A percentile compares a stretch with the other conserved stretches of the same genome.
phyloP scores from a whole-genome alignment of 64 coral and sea anemone genomes.

The Trachythela sp. region DNA sequence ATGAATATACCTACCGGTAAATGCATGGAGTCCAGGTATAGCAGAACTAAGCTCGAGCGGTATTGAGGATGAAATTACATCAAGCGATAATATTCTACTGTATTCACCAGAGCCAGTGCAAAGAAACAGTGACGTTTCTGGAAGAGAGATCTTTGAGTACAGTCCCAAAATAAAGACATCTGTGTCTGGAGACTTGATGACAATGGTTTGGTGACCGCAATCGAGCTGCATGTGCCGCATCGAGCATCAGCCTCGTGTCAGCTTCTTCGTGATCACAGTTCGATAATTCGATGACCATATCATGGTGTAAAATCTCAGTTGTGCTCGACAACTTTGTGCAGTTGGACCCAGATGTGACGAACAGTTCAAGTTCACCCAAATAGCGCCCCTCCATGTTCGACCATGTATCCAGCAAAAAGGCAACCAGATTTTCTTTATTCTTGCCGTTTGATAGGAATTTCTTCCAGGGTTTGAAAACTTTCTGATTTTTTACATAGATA shows the following conservation, averaged over 20 bases:
- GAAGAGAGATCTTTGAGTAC: slow-evolving; percentile 1
- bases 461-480: slow-evolving; percentile 13
- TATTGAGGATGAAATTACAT: slow-evolving; percentile 16
- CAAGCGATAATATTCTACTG: slow-evolving; percentile 15
- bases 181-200: slow-evolving; percentile 22
- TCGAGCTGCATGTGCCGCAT: too few species aligned
- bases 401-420: slow-evolving; percentile 16
- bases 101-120: neutral
- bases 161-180: slow-evolving; percentile 3
- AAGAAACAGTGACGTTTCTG: neutral
- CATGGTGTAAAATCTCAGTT: neutral
- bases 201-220: neutral
- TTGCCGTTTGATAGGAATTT: slow-evolving; percentile 23
- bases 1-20: neutral
- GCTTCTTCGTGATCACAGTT: too few species aligned
- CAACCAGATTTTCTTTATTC: slow-evolving; percentile 25
- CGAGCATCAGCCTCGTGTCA: too few species aligned
- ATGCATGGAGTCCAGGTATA: slow-evolving; percentile 25
- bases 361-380: slow-evolving; percentile 8
- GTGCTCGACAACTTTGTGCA: slow-evolving; percentile 8
- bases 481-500: slow-evolving; percentile 22
- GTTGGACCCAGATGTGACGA: slow-evolving; percentile 4
- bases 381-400: neutral
- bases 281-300: neutral
- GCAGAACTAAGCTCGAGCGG: neutral